Evolutionary conservation across 2,797 vertebrate genomes (phyloP).

Genomic region (Myoxocephalus aenaeus): DNA sequence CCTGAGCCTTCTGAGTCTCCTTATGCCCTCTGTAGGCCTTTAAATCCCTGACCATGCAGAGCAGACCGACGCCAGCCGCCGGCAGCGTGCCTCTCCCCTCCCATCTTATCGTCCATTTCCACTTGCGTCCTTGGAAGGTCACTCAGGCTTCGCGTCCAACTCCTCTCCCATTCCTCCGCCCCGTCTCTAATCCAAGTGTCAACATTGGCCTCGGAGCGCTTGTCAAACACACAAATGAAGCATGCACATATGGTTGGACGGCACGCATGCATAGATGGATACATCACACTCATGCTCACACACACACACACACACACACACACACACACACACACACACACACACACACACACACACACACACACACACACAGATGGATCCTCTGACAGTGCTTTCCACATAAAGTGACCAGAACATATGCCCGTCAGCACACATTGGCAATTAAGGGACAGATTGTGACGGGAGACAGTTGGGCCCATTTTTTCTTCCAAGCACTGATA

Average conservation of each 20-base stretch:
- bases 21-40: constrained; percentile 33
- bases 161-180: constrained; percentile 8
- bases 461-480: constrained; percentile 26
- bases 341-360: constrained; percentile 27
- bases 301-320: constrained; percentile 36
- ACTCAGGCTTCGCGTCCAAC: constrained; percentile 29
- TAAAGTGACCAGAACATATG: constrained; percentile 64
- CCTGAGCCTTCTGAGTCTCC: constrained; percentile 22
- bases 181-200: constrained; percentile 64
- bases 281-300: not conserved
- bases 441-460: constrained; percentile 46
- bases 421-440: constrained; percentile 60
- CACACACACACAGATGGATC: constrained; percentile 43
- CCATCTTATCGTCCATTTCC: constrained; percentile 53
- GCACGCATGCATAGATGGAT: not conserved
- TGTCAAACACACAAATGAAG: constrained; percentile 58
- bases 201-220: constrained; percentile 63
- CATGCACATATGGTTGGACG: constrained; percentile 45
- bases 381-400: constrained; percentile 55
- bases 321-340: constrained; percentile 9
- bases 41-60: constrained; percentile 45
- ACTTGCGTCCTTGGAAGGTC: constrained; percentile 66
- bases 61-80: constrained; percentile 16
- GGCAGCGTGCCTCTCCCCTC: constrained; percentile 15
- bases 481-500: constrained; percentile 10